phyloP scores from a whole-genome alignment of 2,113 vertebrate genomes.

The Mirounga angustirostris region DNA sequence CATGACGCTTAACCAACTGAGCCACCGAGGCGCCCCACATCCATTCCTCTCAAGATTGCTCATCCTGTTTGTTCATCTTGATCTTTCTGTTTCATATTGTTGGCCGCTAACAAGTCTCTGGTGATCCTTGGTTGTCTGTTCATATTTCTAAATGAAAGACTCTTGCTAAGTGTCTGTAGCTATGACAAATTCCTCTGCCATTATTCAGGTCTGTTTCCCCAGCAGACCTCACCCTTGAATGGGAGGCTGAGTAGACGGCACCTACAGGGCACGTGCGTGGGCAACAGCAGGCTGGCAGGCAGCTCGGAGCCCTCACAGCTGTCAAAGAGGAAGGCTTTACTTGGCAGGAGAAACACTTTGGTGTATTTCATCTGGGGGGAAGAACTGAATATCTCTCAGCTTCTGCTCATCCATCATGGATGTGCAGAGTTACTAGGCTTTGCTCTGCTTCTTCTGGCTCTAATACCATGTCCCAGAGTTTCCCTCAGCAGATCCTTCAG shows the following conservation, averaged over 20 bases:
- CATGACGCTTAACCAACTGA: neutral
- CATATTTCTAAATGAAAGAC: conserved; percentile 19
- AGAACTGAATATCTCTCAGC: neutral
- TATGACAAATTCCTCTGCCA: neutral
- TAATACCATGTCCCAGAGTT: neutral
- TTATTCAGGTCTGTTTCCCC: neutral
- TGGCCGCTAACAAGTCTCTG: neutral
- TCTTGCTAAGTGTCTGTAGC: neutral
- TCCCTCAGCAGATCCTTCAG: too few relatives aligned
- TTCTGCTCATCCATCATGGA: neutral
- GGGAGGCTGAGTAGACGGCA: neutral
- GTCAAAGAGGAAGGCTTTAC: neutral
- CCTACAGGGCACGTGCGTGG: neutral
- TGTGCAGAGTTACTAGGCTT: neutral
- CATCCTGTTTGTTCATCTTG: neutral
- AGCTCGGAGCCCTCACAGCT: neutral
- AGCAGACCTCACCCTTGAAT: neutral
- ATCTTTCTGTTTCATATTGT: neutral
- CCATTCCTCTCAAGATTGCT: neutral
- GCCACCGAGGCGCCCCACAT: neutral
- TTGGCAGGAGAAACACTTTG: neutral
- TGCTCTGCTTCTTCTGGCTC: neutral
- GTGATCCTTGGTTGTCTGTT: neutral
- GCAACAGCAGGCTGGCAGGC: neutral
- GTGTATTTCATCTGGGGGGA: neutral